Conservation (phyloP, 1,140 invertebrate genomes). For the Drosophila yakuba region DNA sequence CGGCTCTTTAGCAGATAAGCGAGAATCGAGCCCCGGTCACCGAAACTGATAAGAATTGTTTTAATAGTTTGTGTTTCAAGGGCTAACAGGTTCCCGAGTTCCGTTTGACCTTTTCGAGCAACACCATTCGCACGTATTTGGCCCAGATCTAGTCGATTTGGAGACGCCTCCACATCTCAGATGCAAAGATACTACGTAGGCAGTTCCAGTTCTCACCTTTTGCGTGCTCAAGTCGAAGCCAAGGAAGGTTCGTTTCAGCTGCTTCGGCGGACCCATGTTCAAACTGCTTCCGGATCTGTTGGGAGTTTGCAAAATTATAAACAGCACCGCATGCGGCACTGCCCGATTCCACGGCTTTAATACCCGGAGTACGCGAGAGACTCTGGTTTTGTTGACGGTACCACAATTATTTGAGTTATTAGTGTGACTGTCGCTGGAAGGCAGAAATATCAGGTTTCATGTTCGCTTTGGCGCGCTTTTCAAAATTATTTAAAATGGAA, state of each 20-base stretch:
- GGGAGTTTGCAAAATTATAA: not conserved
- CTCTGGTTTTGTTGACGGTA: constrained; percentile 25
- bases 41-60: constrained; percentile 25
- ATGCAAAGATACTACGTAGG: constrained; percentile 40
- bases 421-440: constrained; percentile 8
- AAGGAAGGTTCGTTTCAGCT: constrained; percentile 86
- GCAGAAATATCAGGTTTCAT: not conserved
- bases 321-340: constrained; percentile 16
- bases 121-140: constrained; percentile 26
- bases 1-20: constrained; percentile 25
- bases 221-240: constrained; percentile 93
- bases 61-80: constrained; percentile 2
- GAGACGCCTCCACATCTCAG: constrained; percentile 17
- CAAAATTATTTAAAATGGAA: not conserved
- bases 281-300: constrained; percentile 8
- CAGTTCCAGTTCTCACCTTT: constrained; percentile 87
- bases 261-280: constrained; percentile 54
- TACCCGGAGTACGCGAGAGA: constrained; percentile 2
- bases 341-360: constrained; percentile 11
- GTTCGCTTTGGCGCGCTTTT: not conserved
- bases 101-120: constrained; percentile 32
- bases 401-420: constrained; percentile 8
- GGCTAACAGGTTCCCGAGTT: constrained; percentile 20
- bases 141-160: not conserved
- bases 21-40: constrained; percentile 8